Conservation (phyloP, 2,797 vertebrate genomes). For the Kryptopterus vitreolus region DNA sequence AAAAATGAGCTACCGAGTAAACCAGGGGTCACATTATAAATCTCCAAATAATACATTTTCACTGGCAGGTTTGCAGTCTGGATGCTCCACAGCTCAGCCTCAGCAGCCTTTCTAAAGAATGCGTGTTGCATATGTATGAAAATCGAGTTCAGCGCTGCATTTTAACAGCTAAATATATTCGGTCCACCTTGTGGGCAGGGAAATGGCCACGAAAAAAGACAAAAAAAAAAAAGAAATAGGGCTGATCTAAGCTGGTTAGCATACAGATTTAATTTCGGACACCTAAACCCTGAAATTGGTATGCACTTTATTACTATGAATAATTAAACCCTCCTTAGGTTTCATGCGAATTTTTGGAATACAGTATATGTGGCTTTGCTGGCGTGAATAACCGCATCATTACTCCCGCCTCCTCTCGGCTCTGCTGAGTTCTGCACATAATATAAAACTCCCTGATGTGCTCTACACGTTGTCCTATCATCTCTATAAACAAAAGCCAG, state of each 20-base stretch:
- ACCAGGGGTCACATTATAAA: constrained; percentile 9
- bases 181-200: constrained; percentile 16
- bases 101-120: constrained; percentile 14
- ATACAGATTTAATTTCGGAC: constrained; percentile 4
- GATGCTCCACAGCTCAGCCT: constrained; percentile 7
- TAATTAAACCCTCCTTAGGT: constrained; percentile 18
- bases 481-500: constrained; percentile 35
- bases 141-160: constrained; percentile 16
- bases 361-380: background rate
- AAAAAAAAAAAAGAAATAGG: constrained; percentile 8
- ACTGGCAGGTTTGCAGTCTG: background rate
- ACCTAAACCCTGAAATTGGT: background rate
- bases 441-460: constrained; percentile 23
- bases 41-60: background rate
- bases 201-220: constrained; percentile 8
- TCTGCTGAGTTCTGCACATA: constrained; percentile 19
- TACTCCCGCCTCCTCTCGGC: background rate
- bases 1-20: background rate
- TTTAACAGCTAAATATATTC: constrained; percentile 13
- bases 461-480: background rate
- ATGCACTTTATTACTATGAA: constrained; percentile 6
- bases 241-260: background rate
- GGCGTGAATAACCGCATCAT: background rate
- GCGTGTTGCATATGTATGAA: constrained; percentile 37
- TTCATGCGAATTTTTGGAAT: background rate